Conservation (phyloP, 2,113 vertebrate species). For the Mustela nigripes region DNA sequence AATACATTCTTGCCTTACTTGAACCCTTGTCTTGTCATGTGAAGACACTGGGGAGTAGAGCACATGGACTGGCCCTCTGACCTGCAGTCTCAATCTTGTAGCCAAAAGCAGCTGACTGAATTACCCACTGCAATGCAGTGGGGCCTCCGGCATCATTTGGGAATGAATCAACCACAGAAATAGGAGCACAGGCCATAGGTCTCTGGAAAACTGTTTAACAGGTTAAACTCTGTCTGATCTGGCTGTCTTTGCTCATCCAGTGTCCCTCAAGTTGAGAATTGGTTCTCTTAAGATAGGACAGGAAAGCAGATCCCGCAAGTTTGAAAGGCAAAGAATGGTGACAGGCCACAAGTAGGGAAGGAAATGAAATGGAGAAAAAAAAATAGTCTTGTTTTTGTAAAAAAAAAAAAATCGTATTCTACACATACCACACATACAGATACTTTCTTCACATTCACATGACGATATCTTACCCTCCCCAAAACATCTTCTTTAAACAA, state of each 20-base stretch:
- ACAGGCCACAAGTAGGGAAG: not conserved
- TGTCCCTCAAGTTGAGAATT: not conserved
- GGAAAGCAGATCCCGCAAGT: not conserved
- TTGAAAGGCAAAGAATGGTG: not conserved
- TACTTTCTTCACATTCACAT: not conserved
- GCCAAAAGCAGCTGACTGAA: not conserved
- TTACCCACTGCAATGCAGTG: not conserved
- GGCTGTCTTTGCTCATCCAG: not conserved
- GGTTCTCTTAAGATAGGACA: not conserved
- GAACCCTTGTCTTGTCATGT: not conserved
- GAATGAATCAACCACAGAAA: not conserved
- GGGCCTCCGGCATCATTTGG: rapidly evolving
- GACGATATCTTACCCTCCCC: not conserved
- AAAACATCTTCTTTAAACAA: not conserved
- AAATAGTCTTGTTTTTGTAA: not conserved
- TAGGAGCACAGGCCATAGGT: not conserved
- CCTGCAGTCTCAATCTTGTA: not conserved
- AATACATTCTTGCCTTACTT: not conserved
- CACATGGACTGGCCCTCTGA: not conserved
- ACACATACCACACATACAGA: not conserved
- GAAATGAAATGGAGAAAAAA: not conserved
- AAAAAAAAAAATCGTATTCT: not conserved
- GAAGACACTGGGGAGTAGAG: rapidly evolving
- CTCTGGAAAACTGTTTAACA: not conserved
- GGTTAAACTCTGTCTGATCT: not conserved